Conservation (phyloP, 2,888 invertebrate species). For the Tachina lurida region DNA sequence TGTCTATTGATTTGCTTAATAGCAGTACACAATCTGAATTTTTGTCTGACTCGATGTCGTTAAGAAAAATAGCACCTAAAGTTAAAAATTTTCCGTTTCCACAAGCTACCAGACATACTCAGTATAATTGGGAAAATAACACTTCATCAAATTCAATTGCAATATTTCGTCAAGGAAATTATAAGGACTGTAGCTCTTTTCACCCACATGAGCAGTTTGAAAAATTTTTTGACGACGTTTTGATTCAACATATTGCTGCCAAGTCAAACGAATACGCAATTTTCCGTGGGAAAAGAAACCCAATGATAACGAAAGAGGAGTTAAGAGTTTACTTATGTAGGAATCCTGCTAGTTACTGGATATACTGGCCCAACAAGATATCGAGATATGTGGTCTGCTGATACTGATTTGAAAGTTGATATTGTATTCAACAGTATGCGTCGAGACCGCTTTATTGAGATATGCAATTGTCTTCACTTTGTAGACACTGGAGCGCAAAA, state of each 20-base stretch:
- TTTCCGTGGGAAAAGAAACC: background rate
- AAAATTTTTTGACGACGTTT: conserved; percentile 25
- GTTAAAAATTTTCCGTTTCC: background rate
- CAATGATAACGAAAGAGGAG: conserved; percentile 1
- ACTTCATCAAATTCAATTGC: conserved; percentile 1
- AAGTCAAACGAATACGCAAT: conserved; percentile 38
- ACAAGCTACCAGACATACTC: conserved; percentile 1
- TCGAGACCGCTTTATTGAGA: conserved; percentile 45
- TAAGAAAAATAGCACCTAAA: background rate
- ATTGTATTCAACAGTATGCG: conserved; percentile 34
- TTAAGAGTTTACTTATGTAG: background rate
- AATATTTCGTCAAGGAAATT: conserved; percentile 24
- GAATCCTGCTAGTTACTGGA: conserved; percentile 6
- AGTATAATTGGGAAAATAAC: background rate
- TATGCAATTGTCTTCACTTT: conserved; percentile 59
- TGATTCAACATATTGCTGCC: conserved; percentile 15
- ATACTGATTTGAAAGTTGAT: background rate
- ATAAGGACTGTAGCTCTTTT: background rate
- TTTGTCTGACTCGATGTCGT: background rate
- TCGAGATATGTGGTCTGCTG: conserved; percentile 10
- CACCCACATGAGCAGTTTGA: conserved; percentile 26
- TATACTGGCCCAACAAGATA: conserved; percentile 14
- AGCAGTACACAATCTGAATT: background rate
- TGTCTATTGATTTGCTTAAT: background rate
- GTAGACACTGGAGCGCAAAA: conserved; percentile 1